Conservation (phyloP, 2,888 invertebrate genomes). For the Cephus pygmeus region DNA sequence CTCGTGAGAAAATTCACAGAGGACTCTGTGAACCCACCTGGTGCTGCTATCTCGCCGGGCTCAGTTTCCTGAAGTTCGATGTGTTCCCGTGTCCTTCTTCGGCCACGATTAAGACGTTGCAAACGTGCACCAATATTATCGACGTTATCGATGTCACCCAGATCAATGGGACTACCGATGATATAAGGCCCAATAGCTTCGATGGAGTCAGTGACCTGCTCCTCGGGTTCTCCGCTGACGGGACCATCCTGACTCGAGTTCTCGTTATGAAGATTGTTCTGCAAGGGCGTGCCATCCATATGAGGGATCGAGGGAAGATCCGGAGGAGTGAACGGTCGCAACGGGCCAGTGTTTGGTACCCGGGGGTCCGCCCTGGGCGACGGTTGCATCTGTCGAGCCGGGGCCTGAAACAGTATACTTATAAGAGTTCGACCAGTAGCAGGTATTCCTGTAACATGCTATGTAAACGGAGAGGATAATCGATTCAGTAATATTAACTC, state of each 20-base stretch:
- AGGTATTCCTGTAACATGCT: neutral
- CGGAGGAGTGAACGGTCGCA: conserved; percentile 60
- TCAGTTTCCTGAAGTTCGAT: conserved; percentile 58
- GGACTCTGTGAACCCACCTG: neutral
- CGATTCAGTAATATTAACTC: neutral
- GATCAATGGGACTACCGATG: conserved; percentile 62
- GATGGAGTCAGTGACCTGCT: conserved; percentile 38
- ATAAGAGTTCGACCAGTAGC: neutral
- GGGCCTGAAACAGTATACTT: conserved; percentile 47
- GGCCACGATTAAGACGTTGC: conserved; percentile 36
- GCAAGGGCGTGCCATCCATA: conserved; percentile 59
- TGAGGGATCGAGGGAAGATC: conserved; percentile 62
- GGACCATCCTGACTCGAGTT: conserved; percentile 33
- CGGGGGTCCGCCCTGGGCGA: conserved; percentile 56
- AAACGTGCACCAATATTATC: conserved; percentile 56
- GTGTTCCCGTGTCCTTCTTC: conserved; percentile 52
- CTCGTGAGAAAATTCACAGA: neutral
- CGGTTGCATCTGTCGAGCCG: conserved; percentile 61
- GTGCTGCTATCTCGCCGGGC: conserved; percentile 16
- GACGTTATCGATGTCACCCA: conserved; percentile 61
- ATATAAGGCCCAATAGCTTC: conserved; percentile 43
- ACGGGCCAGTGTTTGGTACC: conserved; percentile 45
- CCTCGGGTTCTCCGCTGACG: conserved; percentile 23
- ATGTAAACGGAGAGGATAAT: neutral
- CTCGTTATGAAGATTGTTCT: conserved; percentile 38